phyloP scores from a whole-genome alignment of 2,797 vertebrate species.

The Macrochelys suwanniensis region DNA sequence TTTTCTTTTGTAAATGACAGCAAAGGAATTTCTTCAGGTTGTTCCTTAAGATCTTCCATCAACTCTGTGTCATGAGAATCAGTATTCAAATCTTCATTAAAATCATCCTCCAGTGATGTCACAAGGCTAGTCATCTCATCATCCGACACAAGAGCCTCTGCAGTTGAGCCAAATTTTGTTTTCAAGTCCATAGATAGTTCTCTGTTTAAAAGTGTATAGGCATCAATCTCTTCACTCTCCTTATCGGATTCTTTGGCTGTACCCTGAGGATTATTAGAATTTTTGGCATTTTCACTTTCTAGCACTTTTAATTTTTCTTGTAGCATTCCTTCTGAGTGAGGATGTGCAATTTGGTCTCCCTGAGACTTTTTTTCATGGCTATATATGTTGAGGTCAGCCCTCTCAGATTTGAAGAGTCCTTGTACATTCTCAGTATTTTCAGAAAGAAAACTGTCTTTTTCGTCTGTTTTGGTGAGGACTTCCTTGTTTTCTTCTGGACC shows the following conservation, averaged over 20 bases:
- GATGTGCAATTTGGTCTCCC: conserved; percentile 67
- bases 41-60: conserved; percentile 65
- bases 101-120: conserved; percentile 84
- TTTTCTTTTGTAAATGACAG: conserved; percentile 79
- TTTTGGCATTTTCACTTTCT: conserved; percentile 84
- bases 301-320: conserved; percentile 77
- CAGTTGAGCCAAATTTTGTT: conserved; percentile 89
- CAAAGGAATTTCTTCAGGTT: conserved; percentile 75
- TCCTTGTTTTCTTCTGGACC: background rate
- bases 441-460: conserved; percentile 8
- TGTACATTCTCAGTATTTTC: conserved; percentile 53
- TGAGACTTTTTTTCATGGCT: conserved; percentile 56
- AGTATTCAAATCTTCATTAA: conserved; percentile 73
- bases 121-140: conserved; percentile 88
- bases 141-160: conserved; percentile 88
- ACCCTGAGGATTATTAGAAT: conserved; percentile 70
- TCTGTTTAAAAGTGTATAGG: conserved; percentile 80
- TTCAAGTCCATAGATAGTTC: conserved; percentile 83
- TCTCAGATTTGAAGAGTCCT: background rate
- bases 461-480: background rate
- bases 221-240: conserved; percentile 72
- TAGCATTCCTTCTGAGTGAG: conserved; percentile 74
- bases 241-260: conserved; percentile 65
- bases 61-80: conserved; percentile 63
- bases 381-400: background rate